phyloP scores from a whole-genome alignment of 2,113 vertebrate genomes.

The Lasiurus cinereus region DNA sequence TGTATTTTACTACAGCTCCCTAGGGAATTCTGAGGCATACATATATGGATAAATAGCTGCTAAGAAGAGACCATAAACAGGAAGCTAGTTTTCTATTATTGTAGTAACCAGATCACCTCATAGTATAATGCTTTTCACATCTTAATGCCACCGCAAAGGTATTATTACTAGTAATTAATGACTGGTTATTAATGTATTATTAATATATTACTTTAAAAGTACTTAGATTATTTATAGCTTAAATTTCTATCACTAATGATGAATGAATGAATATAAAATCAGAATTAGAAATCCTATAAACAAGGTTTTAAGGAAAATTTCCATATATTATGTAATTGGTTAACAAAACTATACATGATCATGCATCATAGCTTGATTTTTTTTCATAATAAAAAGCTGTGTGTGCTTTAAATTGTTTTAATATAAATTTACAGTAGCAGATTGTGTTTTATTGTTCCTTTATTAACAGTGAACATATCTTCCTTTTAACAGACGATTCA shows the following conservation, averaged over 20 bases:
- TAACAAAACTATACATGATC: neutral
- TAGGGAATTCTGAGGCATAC: neutral
- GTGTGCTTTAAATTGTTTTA: neutral
- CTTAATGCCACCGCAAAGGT: neutral
- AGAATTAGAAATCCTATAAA: constrained; percentile 27
- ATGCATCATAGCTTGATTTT: neutral
- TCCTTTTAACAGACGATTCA: constrained; percentile 20
- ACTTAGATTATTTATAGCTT: neutral
- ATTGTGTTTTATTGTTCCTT: neutral
- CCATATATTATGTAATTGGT: constrained; percentile 1
- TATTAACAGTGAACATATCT: neutral
- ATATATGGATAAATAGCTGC: neutral
- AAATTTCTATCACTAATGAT: neutral
- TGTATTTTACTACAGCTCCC: neutral
- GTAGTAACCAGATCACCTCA: neutral
- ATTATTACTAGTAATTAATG: neutral
- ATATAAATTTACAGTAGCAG: neutral
- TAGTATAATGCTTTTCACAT: neutral
- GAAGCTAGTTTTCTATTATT: neutral
- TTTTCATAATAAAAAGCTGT: neutral
- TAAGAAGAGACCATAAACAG: neutral
- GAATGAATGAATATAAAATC: neutral
- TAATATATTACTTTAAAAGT: neutral
- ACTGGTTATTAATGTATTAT: neutral
- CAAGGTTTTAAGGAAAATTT: constrained; percentile 48